Conservation (phyloP, 2,113 vertebrate species). For the Epinephelus lanceolatus region DNA sequence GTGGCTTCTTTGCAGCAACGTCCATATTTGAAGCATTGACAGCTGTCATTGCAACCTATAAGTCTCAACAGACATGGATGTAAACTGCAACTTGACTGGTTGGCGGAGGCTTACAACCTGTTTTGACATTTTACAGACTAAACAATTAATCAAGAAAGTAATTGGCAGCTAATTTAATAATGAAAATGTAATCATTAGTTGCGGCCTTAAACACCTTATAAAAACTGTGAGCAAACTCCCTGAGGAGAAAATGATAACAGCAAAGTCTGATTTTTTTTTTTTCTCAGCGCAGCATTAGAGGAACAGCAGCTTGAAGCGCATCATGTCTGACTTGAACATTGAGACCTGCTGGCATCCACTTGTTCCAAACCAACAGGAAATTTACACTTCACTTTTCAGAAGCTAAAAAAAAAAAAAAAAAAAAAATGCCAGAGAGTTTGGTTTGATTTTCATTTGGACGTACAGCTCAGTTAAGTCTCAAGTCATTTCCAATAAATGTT, state of each 20-base stretch:
- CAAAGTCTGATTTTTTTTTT: not conserved
- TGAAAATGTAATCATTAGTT: not conserved
- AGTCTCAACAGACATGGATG: too few species aligned
- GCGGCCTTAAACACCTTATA: not conserved
- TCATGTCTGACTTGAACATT: not conserved
- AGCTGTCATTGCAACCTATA: too few species aligned
- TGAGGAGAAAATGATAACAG: not conserved
- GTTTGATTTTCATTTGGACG: not conserved
- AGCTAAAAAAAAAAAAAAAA: not conserved
- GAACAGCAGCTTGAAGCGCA: not conserved
- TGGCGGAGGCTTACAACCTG: too few species aligned
- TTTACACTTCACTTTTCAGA: not conserved
- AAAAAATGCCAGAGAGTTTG: not conserved
- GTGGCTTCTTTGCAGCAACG: too few species aligned
- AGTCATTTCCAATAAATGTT: constrained; percentile 12
- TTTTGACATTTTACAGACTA: too few species aligned
- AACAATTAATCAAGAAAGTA: too few species aligned
- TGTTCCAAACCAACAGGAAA: not conserved
- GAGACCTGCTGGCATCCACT: not conserved
- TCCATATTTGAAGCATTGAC: too few species aligned
- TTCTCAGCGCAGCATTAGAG: not conserved
- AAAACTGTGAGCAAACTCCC: not conserved
- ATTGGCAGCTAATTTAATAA: not conserved
- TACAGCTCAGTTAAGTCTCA: not conserved
- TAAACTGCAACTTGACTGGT: too few species aligned